phyloP scores from a whole-genome alignment of 2,888 invertebrate genomes.

The Bugulina stolonifera region DNA sequence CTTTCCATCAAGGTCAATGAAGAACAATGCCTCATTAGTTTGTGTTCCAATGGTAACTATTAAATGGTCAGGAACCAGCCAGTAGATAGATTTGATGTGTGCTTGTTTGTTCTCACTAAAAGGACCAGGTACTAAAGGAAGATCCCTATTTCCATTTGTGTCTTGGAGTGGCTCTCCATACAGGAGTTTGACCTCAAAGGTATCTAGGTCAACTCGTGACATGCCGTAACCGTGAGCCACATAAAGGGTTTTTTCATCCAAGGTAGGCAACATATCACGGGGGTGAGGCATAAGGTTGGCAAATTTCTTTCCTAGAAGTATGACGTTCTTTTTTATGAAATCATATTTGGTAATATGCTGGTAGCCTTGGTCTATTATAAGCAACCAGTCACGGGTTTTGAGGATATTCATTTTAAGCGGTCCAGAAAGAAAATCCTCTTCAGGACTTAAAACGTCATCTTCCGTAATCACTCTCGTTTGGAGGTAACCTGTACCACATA shows the following conservation, averaged over 20 bases:
- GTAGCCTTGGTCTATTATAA: background rate
- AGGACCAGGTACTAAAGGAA: slow-evolving; percentile 3
- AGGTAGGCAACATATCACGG: background rate
- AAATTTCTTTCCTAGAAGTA: background rate
- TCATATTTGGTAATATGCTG: background rate
- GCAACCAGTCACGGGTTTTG: background rate
- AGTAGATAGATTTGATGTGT: background rate
- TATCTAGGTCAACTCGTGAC: background rate
- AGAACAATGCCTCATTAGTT: background rate
- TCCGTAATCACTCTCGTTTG: background rate
- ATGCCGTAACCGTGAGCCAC: background rate
- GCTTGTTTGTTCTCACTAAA: background rate
- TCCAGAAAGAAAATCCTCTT: background rate
- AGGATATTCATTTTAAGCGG: background rate
- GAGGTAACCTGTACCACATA: background rate
- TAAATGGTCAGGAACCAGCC: slow-evolving; percentile 11
- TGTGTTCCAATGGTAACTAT: background rate
- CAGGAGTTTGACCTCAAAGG: background rate
- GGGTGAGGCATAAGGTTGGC: background rate
- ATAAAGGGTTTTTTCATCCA: background rate
- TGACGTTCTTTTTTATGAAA: background rate
- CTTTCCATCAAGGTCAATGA: slow-evolving; percentile 11
- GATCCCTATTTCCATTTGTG: background rate
- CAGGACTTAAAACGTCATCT: background rate
- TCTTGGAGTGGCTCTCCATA: background rate